Conservation (phyloP, 2,888 invertebrate species). For the Morpho achilles region DNA sequence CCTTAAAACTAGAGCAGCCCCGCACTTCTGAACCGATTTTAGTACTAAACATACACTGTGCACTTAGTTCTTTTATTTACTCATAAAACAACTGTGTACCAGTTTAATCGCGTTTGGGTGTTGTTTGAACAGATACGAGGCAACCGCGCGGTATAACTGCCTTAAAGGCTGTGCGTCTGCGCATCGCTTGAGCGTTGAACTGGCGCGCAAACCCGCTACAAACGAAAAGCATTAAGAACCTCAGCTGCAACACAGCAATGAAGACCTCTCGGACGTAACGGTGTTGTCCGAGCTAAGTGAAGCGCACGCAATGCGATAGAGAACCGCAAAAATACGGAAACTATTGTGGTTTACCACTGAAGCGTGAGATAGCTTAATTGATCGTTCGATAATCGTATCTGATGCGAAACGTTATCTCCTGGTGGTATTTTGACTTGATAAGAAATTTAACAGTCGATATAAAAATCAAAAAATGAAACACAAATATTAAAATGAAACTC, state of each 20-base stretch:
- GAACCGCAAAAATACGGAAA: slow-evolving; percentile 63
- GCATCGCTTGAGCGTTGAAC: slow-evolving; percentile 73
- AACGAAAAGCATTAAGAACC: slow-evolving; percentile 30
- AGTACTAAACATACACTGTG: slow-evolving; percentile 48
- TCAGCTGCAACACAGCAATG: slow-evolving; percentile 22
- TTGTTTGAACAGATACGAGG: slow-evolving; percentile 26
- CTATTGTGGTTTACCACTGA: slow-evolving; percentile 51
- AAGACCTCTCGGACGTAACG: slow-evolving; percentile 39
- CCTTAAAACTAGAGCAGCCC: slow-evolving; percentile 5
- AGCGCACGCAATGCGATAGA: slow-evolving; percentile 41
- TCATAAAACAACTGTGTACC: slow-evolving; percentile 35
- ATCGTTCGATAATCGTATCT: slow-evolving; percentile 42
- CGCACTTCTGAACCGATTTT: slow-evolving; percentile 26
- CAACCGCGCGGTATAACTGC: slow-evolving; percentile 40
- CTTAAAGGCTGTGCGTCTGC: slow-evolving; percentile 63
- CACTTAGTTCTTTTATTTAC: slow-evolving; percentile 40
- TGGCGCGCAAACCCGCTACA: slow-evolving; percentile 52
- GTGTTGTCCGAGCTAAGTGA: slow-evolving; percentile 39
- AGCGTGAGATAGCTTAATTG: slow-evolving; percentile 56
- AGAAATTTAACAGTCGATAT: background rate
- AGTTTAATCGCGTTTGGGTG: slow-evolving; percentile 31
- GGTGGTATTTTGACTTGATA: slow-evolving; percentile 5
- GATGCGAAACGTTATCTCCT: slow-evolving; percentile 9
- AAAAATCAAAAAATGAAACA: background rate
- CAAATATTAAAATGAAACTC: background rate